Percentiles rank a stretch among this genome's conserved stretches.
phyloP scores from a whole-genome alignment of 2,797 vertebrate species.

The Pachyuromys duprasi region DNA sequence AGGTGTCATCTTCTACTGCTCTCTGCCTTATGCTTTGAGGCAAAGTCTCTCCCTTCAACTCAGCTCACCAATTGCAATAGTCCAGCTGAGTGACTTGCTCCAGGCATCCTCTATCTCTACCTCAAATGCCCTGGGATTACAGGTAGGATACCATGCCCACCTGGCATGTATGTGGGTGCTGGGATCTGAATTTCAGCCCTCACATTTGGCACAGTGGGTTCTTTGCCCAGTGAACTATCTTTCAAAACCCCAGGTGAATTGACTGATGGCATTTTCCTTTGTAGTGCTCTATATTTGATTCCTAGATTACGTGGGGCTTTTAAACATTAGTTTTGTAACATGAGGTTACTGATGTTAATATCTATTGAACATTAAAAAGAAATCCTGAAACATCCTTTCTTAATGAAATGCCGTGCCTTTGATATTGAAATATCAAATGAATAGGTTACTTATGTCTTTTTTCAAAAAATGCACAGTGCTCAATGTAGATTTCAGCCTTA shows the following conservation, averaged over 20 bases:
- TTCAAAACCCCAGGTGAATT: background rate
- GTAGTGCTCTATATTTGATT: constrained; percentile 8
- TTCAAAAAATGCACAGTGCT: background rate
- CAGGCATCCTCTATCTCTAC: too few species aligned
- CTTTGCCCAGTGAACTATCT: background rate
- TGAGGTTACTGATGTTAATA: background rate
- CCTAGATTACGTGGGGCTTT: constrained; percentile 22
- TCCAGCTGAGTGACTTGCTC: background rate
- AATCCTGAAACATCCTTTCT: constrained; percentile 17
- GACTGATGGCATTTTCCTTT: constrained; percentile 21
- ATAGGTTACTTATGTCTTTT: constrained; percentile 30
- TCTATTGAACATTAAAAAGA: constrained; percentile 39
- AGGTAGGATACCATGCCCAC: background rate
- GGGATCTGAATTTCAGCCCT: background rate
- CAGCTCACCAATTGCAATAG: too few species aligned
- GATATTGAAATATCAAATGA: constrained; percentile 61
- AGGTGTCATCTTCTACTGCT: too few species aligned
- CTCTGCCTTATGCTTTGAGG: background rate
- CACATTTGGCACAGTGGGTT: background rate
- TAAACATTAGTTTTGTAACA: constrained; percentile 13
- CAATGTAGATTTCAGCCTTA: constrained; percentile 20
- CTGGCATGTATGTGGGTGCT: background rate
- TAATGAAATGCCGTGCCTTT: constrained; percentile 51
- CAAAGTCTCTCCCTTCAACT: background rate
- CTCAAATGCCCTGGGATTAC: background rate